Evolutionary conservation across 2,113 vertebrate species (phyloP).

Genomic region (Aspidoscelis tigris): DNA sequence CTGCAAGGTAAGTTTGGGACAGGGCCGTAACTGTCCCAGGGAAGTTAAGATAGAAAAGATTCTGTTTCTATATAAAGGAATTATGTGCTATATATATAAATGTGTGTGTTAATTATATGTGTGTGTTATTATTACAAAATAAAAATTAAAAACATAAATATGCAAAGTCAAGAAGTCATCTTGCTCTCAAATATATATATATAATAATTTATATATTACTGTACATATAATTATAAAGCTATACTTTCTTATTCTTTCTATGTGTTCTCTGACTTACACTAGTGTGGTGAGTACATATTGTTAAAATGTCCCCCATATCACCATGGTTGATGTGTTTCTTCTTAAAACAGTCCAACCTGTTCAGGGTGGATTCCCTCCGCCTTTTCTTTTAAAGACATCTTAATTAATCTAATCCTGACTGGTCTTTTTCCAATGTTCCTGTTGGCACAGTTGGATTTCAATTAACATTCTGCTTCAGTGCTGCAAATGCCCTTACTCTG

Average conservation of each 20-base stretch:
- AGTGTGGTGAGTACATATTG: constrained; percentile 45
- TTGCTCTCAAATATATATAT: constrained; percentile 1
- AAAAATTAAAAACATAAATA: too few relatives aligned
- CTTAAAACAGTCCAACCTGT: constrained; percentile 80
- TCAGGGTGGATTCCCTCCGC: constrained; percentile 51
- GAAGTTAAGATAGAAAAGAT: too few relatives aligned
- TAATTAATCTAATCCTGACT: constrained; percentile 86
- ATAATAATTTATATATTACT: too few relatives aligned
- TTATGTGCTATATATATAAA: too few relatives aligned
- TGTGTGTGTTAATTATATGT: too few relatives aligned
- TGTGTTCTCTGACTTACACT: constrained; percentile 28
- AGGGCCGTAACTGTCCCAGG: too few relatives aligned
- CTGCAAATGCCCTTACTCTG: constrained; percentile 76
- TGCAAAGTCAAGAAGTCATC: neutral
- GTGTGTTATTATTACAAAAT: too few relatives aligned
- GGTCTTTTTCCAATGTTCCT: constrained; percentile 83
- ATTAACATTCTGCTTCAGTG: constrained; percentile 80
- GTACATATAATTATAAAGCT: too few relatives aligned
- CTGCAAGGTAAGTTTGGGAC: too few relatives aligned
- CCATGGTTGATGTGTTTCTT: constrained; percentile 66
- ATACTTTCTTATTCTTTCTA: constrained; percentile 12
- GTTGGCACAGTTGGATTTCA: constrained; percentile 85
- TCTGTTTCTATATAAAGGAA: too few relatives aligned
- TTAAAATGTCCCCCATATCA: constrained; percentile 39
- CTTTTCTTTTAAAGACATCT: constrained; percentile 81